These are phyloP conservation scores for Leptinotarsa peninsularis DNA, from an alignment of 2,888 invertebrate genomes.

Conservation along the genomic window DNA sequence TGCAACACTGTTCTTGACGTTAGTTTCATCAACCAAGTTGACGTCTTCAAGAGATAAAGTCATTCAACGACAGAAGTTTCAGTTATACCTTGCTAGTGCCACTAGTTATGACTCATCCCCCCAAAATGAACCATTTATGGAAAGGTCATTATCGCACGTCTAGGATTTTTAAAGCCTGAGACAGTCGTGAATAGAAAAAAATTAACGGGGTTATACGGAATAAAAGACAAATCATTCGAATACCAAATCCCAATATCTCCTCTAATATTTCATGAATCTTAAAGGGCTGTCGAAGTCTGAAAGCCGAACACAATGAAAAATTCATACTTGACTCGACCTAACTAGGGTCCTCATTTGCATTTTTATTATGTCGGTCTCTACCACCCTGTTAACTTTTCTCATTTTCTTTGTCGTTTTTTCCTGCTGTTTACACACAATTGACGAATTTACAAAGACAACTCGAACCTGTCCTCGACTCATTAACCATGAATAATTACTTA, in stretches of 20 bases:
- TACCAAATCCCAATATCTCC: not conserved
- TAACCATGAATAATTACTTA: slow-evolving; percentile 27
- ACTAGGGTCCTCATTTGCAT: slow-evolving; percentile 56
- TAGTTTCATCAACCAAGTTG: no score
- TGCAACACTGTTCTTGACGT: no score
- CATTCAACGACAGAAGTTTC: no score
- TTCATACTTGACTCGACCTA: slow-evolving; percentile 56
- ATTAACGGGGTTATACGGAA: no score
- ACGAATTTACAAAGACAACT: slow-evolving; percentile 45
- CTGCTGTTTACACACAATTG: slow-evolving; percentile 46
- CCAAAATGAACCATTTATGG: no score
- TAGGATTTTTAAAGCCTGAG: no score
- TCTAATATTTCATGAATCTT: not conserved
- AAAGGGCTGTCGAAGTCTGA: slow-evolving; percentile 39
- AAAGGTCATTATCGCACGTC: no score
- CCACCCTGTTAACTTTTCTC: slow-evolving; percentile 51
- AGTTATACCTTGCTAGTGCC: no score
- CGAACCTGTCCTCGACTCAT: slow-evolving; percentile 36
- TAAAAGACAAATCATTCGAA: not conserved
- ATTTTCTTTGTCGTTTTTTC: slow-evolving; percentile 53
- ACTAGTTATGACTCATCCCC: no score
- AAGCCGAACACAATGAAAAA: slow-evolving; percentile 52
- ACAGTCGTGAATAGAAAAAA: no score
- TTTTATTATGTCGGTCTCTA: slow-evolving; percentile 53
- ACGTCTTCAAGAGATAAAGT: no score